Evolutionary conservation across 2,888 invertebrate genomes (phyloP), one percentile per base, ranked within the genome.

Genomic region (Palloptera scutellata): DNA sequence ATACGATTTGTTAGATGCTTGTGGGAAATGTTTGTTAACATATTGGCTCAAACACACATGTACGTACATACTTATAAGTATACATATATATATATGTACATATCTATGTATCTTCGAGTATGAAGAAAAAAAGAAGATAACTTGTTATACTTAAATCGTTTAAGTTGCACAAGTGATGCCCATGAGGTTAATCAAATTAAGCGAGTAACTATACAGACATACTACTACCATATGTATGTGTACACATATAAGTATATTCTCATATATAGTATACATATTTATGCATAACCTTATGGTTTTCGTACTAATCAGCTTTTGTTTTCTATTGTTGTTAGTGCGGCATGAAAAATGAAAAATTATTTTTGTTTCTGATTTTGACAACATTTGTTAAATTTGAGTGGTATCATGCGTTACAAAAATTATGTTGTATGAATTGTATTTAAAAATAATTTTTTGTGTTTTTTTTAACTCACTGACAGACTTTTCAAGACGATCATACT

Each of bases 331-430:
- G 30, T 13, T 53, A 40, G 42, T 19, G 19, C 3, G 43, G n/a
- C 54, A 13, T 4, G 41, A 13, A 40, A 19, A 59, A 68, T 68
- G 68, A 68, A 61, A 58, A 66, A 68, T 68, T 61, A 66, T 62
- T 57, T 57, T 42, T 53, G 59, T 41, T 53, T 54, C 48, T 20
- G 43, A 42, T 54, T 68, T 65, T 61, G 65, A 68, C 65, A 61
- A 65, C 65, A 53, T 64, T 68, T 52, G 61, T 19, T 53, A 64
- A 48, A 59, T 59, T 45, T 55, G 58, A 30, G 52, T 51, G 53
- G 55, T 59, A 58, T n/a, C 45, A 19, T 48, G 48, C 11, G 48
- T 13, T 48, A 48, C n/a, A 9, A 30, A 48, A 48, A n/a, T 4
- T 30, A 30, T 30, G 6, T 4, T 30, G 2, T 30, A 30, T 4